Base-by-base conservation (phyloP, 2,888 invertebrate species). In the Eristalis intricaria region DNA sequence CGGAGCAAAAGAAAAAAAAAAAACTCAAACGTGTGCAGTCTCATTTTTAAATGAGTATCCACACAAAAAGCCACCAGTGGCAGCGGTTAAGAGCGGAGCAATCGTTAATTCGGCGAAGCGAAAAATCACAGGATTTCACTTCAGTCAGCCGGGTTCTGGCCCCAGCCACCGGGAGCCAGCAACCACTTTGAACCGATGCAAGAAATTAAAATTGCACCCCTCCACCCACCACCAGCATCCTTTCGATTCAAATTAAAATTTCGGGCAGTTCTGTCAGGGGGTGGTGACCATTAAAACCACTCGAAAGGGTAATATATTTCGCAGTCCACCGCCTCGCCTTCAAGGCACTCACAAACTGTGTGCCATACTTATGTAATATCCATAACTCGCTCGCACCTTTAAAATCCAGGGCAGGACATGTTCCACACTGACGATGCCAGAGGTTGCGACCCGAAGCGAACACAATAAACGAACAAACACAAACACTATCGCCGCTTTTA, bases 21-120 rank as follows among this genome's bases (percentile, higher is more conserved):
- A 74, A 69, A 65, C 61, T 75, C 70, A 61, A 71, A 65, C 69
- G 75, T 75, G 43, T 66, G 74, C 75, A 75, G 64, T 74, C 32
- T 58, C 56, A 58, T 79, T 79, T 74, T 77, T 19, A 68, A 83
- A 73, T 73, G 78, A 69, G 78, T 73, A 78, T 78, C 58, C 68
- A n/a, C 8, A 78, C 40, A 83, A 70, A 74, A n/a, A 78, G 69
- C 10, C 70, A 76, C 50, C 50, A 50, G 19, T 19, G 50, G 58
- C 8, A 8, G 38, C 63, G 35, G n/a, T 1, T 22, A 78, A 69
- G 32, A 70, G 74, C 58, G 32, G 60, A 81, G 73, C 23, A 71
- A 69, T 85, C 76, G 76, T 71, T 73, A 69, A 69, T 69, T 63
- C 64, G 50, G 35, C 58, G 64, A 43, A 68, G 80, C 43, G 63